phyloP scores from a whole-genome alignment of 1,140 invertebrate species.

The Asobara japonica region DNA sequence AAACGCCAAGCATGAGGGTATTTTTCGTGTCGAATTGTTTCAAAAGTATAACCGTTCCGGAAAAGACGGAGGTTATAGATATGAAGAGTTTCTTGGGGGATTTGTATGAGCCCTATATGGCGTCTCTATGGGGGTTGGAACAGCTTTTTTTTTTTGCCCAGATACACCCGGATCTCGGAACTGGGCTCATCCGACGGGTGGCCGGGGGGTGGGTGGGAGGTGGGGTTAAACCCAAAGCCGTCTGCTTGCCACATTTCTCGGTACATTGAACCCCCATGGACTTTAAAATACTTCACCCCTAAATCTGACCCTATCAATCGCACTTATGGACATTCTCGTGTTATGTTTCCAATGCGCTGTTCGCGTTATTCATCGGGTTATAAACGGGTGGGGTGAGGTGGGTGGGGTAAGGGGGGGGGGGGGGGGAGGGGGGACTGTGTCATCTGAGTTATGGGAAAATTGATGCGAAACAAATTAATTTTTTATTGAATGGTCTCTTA shows the following conservation, averaged over 20 bases:
- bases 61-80: constrained; percentile 48
- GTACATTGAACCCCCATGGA: constrained; percentile 55
- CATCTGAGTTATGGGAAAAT: not conserved
- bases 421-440: not conserved
- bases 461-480: constrained; percentile 2
- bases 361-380: not conserved
- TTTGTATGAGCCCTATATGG: constrained; percentile 49
- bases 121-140: constrained; percentile 40
- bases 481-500: too few relatives aligned
- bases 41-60: constrained; percentile 46
- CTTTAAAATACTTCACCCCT: constrained; percentile 47
- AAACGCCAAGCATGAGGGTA: constrained; percentile 15
- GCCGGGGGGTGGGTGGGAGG: not conserved
- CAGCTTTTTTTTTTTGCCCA: constrained; percentile 9
- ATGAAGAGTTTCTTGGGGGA: constrained; percentile 53
- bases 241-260: constrained; percentile 52
- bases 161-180: not conserved
- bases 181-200: not conserved
- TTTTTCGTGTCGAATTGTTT: constrained; percentile 49
- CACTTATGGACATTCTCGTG: not conserved
- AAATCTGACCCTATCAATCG: constrained; percentile 37
- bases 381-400: not conserved
- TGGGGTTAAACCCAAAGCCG: not conserved
- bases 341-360: not conserved
- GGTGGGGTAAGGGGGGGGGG: too few relatives aligned